Conservation (phyloP, 2,113 vertebrate species). For the Coptodon bakossiorum region DNA sequence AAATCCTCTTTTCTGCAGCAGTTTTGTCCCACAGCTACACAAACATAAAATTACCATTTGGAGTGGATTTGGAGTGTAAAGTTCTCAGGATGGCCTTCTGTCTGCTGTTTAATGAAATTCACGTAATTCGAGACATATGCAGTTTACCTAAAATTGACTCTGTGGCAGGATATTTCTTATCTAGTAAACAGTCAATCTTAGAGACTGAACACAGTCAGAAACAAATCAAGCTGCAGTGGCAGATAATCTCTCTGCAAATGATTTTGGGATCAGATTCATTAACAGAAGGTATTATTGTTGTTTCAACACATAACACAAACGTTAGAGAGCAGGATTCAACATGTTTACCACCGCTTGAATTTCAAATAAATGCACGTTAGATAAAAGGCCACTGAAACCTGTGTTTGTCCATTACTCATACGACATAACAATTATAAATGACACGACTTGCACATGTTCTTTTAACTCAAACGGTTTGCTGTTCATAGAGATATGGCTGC, state of each 20-base stretch:
- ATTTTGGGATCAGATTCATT: conserved; percentile 5
- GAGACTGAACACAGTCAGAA: neutral
- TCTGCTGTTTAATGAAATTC: neutral
- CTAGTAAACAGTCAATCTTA: conserved; percentile 2
- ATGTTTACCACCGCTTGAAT: neutral
- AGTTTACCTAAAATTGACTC: conserved; percentile 22
- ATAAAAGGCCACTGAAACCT: neutral
- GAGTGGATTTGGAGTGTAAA: neutral
- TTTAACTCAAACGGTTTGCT: neutral
- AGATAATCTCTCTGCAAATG: conserved; percentile 8
- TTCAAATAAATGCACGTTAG: neutral
- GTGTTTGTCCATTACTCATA: neutral
- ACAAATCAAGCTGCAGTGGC: neutral
- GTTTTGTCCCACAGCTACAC: neutral
- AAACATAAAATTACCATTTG: neutral
- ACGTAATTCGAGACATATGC: neutral
- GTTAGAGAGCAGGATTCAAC: neutral
- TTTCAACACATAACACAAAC: neutral
- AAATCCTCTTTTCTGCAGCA: neutral
- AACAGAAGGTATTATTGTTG: neutral
- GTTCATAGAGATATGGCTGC: neutral
- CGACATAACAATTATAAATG: neutral
- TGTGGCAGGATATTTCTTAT: conserved; percentile 4
- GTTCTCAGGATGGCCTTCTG: conserved; percentile 11
- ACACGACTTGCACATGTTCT: neutral